phyloP scores from a whole-genome alignment of 1,140 invertebrate genomes.

The Gonatopus flavifemur region DNA sequence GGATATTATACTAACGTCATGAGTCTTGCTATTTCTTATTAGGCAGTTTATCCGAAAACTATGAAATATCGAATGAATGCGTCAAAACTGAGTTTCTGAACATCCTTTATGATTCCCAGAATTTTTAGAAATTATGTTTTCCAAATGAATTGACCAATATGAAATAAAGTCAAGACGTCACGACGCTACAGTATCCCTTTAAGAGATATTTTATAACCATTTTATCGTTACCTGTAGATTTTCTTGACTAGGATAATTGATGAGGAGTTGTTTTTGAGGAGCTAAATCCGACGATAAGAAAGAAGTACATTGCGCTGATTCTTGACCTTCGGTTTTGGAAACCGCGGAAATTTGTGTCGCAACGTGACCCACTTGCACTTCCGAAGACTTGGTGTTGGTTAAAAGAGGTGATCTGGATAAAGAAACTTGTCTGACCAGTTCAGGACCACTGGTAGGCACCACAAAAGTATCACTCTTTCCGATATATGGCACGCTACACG shows the following conservation, averaged over 20 bases:
- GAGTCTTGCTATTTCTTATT: too few species aligned
- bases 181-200: too few species aligned
- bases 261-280: conserved; percentile 51
- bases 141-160: too few species aligned
- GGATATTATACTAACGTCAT: too few species aligned
- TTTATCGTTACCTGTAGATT: too few species aligned
- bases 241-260: conserved; percentile 55
- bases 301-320: conserved; percentile 25
- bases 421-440: conserved; percentile 33
- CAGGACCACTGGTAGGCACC: conserved; percentile 45
- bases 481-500: conserved; percentile 46
- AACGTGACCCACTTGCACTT: conserved; percentile 34
- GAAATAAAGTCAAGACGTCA: too few species aligned
- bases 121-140: too few species aligned
- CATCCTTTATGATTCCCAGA: too few species aligned
- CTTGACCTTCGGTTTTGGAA: conserved; percentile 29
- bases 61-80: too few species aligned
- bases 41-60: too few species aligned
- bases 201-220: too few species aligned
- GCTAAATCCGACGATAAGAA: conserved; percentile 40
- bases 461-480: conserved; percentile 46
- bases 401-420: conserved; percentile 20
- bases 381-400: conserved; percentile 33
- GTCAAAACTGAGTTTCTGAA: too few species aligned
- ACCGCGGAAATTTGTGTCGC: conserved; percentile 23